A percentile compares a stretch with the other conserved stretches of the same genome.
phyloP scores from a whole-genome alignment of 2,113 vertebrate genomes.

The Heptranchias perlo region DNA sequence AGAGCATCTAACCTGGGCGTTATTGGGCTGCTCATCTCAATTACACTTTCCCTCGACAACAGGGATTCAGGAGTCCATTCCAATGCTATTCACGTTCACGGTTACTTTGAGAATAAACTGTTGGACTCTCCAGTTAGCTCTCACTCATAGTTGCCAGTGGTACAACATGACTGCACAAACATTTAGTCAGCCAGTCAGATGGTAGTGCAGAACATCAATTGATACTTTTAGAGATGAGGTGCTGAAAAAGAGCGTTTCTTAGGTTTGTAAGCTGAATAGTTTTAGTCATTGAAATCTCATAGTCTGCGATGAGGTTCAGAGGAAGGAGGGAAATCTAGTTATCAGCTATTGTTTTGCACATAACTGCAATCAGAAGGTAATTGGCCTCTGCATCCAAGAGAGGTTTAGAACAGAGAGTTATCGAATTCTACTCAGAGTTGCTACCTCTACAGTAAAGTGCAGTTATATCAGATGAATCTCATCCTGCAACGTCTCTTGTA shows the following conservation, averaged over 20 bases:
- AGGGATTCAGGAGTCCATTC: background rate
- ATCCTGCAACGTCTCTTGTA: background rate
- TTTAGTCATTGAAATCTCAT: background rate
- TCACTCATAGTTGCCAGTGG: background rate
- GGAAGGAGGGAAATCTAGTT: background rate
- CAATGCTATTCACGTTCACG: background rate
- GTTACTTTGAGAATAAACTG: background rate
- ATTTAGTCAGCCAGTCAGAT: too few relatives aligned
- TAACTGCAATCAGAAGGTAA: background rate
- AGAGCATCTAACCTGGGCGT: too few relatives aligned
- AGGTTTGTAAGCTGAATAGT: background rate
- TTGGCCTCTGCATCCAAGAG: background rate
- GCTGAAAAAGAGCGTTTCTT: background rate
- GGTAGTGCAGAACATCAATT: background rate
- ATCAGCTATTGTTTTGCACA: background rate
- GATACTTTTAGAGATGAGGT: background rate
- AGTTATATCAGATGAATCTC: background rate
- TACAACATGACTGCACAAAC: background rate
- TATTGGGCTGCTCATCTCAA: background rate
- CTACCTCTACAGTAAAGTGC: background rate
- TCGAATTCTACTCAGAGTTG: background rate
- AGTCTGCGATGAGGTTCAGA: background rate
- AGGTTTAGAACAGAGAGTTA: background rate
- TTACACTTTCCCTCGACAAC: background rate
- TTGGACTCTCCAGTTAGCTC: background rate